These are phyloP conservation scores for Perdita meconis DNA, from an alignment of 2,888 invertebrate species.

Conservation along the genomic window DNA sequence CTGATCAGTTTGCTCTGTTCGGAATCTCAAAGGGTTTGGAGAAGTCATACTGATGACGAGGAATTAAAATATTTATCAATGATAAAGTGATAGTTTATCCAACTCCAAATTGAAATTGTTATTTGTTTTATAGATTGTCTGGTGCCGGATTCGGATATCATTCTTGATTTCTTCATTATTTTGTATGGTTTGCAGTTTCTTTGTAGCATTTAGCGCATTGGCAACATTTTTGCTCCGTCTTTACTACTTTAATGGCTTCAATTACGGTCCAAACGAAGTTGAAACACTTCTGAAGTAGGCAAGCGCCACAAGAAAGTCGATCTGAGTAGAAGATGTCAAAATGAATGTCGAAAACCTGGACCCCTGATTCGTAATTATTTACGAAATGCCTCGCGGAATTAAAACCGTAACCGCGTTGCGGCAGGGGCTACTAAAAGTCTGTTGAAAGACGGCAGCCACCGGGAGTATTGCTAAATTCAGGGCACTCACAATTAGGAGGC, in stretches of 20 bases:
- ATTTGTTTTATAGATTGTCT: neutral
- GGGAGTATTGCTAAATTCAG: conserved; percentile 69
- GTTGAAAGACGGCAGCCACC: conserved; percentile 60
- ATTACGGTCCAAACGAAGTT: conserved; percentile 5
- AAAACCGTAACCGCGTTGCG: conserved; percentile 74
- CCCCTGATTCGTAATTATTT: conserved; percentile 72
- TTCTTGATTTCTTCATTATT: neutral
- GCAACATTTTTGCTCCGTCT: neutral
- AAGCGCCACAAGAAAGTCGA: neutral
- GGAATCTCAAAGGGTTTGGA: too few species aligned
- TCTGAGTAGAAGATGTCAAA: conserved; percentile 29
- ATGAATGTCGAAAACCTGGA: conserved; percentile 55
- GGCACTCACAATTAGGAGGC: conserved; percentile 63
- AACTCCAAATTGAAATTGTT: too few species aligned
- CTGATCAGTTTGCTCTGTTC: too few species aligned
- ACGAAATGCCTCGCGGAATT: conserved; percentile 72
- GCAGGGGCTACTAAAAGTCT: conserved; percentile 52
- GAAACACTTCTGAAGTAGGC: conserved; percentile 13
- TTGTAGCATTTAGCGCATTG: neutral
- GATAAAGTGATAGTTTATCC: too few species aligned
- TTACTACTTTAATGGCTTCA: conserved; percentile 7
- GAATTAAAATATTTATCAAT: too few species aligned
- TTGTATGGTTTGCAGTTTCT: neutral
- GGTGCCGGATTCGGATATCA: neutral
- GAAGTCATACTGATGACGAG: too few species aligned